These are phyloP conservation scores for Corythucha ciliata DNA, from an alignment of 2,888 invertebrate species.

Conservation along the genomic window DNA sequence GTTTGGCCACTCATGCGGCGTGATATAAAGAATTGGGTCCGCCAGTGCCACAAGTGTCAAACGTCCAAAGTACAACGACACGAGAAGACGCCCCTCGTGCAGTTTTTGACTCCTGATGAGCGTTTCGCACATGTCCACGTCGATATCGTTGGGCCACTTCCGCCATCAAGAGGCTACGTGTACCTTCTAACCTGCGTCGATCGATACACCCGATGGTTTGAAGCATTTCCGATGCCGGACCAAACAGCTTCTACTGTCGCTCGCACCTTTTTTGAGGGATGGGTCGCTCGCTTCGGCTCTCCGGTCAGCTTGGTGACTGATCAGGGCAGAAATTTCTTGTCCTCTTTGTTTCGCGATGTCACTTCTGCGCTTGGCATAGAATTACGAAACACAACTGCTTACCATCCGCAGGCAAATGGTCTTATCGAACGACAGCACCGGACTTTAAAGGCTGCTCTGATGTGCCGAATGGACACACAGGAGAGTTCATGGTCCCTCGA, in stretches of 20 bases:
- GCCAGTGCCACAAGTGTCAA: constrained; percentile 39
- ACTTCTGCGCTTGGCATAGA: constrained; percentile 12
- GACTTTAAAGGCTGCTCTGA: constrained; percentile 21
- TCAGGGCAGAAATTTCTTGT: constrained; percentile 40
- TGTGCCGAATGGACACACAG: neutral
- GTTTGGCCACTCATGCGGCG: constrained; percentile 40
- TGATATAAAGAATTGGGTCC: constrained; percentile 39
- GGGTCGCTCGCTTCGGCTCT: constrained; percentile 42
- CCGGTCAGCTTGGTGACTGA: constrained; percentile 40
- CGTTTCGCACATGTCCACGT: constrained; percentile 40
- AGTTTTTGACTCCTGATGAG: constrained; percentile 33
- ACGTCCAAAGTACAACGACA: constrained; percentile 38
- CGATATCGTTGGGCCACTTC: constrained; percentile 37
- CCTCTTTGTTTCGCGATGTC: constrained; percentile 35
- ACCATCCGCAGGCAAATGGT: constrained; percentile 19
- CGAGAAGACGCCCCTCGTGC: constrained; percentile 34
- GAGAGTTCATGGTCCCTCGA: neutral
- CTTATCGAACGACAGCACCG: constrained; percentile 15
- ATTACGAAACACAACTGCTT: constrained; percentile 8
- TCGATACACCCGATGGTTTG: constrained; percentile 41
- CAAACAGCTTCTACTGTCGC: constrained; percentile 41
- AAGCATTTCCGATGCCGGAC: constrained; percentile 39
- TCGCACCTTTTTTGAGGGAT: constrained; percentile 37
- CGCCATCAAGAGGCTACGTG: constrained; percentile 24
- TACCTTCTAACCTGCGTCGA: constrained; percentile 40